Base-by-base conservation (phyloP, 2,888 invertebrate genomes). In the Leptura quadrifasciata region DNA sequence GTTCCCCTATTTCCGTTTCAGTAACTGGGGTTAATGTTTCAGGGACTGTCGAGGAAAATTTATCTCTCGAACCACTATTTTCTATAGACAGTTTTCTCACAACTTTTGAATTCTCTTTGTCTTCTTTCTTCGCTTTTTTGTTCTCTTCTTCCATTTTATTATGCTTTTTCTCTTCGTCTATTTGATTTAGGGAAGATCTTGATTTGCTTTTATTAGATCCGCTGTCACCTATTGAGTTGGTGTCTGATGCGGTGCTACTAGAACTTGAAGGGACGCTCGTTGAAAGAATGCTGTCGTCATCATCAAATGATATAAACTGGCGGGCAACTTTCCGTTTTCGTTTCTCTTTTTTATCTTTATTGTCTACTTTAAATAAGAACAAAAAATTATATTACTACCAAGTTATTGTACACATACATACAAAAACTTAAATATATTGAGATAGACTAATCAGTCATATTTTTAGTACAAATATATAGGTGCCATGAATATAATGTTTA, bases 241-340 rank as follows among this genome's bases (percentile, higher is more conserved):
- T 84, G 35, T 86, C 87, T 0, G 87, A 87, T 35, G 85, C 83
- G 71, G 86, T 82, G 73, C 88, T 88, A 72, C 86, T 85, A 17
- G 85, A 86, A 73, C 85, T 87, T 10, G 88, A 88, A 20, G 87
- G 87, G 52, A 87, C 81, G 75, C 87, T 88, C 20, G 88, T 87
- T 9, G 88, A 88, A 63, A 88, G 80, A 47, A 83, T 85, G 74
- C 84, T 87, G 55, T 91, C 91, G 73, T 93, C 92, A 74, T 93
- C 93, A 85, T 94, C 94, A 88, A 94, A 94, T 54, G 93, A 93
- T 76, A 94, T 93, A 81, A 94, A 91, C 83, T 93, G 92, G n/a
- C 92, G 90, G 20, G 92, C 91, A 64, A 93, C 91, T 80, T 87
- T 88, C 72, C 77, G 77, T 69, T 80, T 82, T 61, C 72, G 76